Evolutionary conservation across 2,888 invertebrate species (phyloP), one percentile per base, ranked within the genome.

Genomic region (Thumatha senex): DNA sequence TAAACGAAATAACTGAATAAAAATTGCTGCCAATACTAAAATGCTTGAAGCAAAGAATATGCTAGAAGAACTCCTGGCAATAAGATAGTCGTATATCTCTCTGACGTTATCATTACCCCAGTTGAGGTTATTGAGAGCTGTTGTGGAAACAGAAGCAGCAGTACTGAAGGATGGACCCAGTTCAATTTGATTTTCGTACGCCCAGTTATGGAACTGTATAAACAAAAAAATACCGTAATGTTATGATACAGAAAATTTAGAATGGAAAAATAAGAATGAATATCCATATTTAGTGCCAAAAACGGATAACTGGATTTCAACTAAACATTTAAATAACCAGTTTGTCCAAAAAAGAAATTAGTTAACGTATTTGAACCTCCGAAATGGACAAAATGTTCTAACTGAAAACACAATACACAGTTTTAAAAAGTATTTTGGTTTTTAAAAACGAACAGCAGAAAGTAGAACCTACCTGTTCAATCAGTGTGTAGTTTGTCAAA

Each of bases 171-270:
- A 76, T 0, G 54, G 61, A 1, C 56, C 76, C 7, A 88, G 62
- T 0, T 58, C 67, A 0, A 76, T 2, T 60, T 90, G 89, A 51
- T 82, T 76, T 0, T 43, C 13, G 59, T 81, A 86, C 1, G 80
- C 56, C 89, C 89, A 90, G 0, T 48, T n/a, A 71, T 86, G 87
- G 81, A 89, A 87, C 90, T 90, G 78, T 8, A 62, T 67, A 56
- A 44, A 35, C 44, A 53, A 41, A 24, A 35, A 35, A 8, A 34
- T 1, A 11, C 7, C 31, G 2, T 31, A 31, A 31, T 7, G 3
- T 1, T 7, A 5, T 24, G 18, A 24, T 5, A 4, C 18, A 24
- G 18, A 24, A 24, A 24, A 24, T 24, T 24, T 24, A 24, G 2
- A 24, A 24, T n/a, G n/a, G 18, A 24, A 24, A 24, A 24, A 24